These are phyloP conservation scores for Alectoris magna DNA, from an alignment of 2,797 vertebrate genomes.

Conservation along the genomic window DNA sequence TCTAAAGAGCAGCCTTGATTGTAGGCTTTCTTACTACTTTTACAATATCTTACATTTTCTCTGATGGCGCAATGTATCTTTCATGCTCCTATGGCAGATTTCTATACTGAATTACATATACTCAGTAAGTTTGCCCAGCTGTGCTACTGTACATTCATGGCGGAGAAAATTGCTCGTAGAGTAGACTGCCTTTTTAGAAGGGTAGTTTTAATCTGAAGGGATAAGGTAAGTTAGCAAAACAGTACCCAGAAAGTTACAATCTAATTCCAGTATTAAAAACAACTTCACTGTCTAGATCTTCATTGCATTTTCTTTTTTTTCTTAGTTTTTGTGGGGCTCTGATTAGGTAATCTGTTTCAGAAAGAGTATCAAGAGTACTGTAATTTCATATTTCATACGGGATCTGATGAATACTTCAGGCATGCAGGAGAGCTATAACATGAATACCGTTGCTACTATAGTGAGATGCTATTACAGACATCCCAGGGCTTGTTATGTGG, in stretches of 20 bases:
- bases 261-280: background rate
- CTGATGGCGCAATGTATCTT: background rate
- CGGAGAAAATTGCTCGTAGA: background rate
- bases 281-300: background rate
- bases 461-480: slow-evolving; percentile 59
- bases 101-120: background rate
- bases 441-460: slow-evolving; percentile 52
- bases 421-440: slow-evolving; percentile 44
- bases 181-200: background rate
- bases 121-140: background rate
- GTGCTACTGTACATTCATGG: background rate
- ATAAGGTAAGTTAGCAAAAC: background rate
- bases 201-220: background rate
- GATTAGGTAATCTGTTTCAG: slow-evolving; percentile 56
- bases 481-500: slow-evolving; percentile 73
- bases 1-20: background rate
- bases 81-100: background rate
- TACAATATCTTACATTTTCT: background rate
- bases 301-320: background rate
- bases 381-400: slow-evolving; percentile 63
- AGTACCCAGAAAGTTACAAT: background rate
- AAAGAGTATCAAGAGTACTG: slow-evolving; percentile 55
- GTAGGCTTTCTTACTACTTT: background rate
- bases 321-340: slow-evolving; percentile 9
- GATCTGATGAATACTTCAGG: slow-evolving; percentile 70